Percentiles rank a stretch among this genome's conserved stretches.
Conservation (phyloP, 2,888 invertebrate species). For the Nemoura dubitans region DNA sequence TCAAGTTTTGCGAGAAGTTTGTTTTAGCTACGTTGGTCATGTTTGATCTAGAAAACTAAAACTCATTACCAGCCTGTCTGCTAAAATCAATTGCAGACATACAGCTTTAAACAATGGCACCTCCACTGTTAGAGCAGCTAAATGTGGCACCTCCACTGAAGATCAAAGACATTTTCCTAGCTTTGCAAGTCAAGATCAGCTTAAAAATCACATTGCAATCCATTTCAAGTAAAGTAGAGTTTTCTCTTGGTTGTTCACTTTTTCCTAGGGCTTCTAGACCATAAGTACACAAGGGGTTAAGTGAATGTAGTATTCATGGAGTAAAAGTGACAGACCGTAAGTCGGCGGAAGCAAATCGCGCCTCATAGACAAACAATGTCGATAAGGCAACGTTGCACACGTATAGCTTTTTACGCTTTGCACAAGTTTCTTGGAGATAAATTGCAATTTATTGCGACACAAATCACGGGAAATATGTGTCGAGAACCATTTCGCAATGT, state of each 20-base stretch:
- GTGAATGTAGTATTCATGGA: background rate
- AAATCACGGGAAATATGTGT: slow-evolving; percentile 20
- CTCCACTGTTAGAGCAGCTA: background rate
- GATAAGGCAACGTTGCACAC: background rate
- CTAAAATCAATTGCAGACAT: background rate
- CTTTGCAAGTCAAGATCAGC: background rate
- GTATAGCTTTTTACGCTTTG: background rate
- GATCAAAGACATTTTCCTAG: too few relatives aligned
- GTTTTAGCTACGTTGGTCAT: background rate
- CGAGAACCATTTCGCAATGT: background rate
- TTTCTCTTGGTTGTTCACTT: background rate
- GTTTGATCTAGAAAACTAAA: background rate
- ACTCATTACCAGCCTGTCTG: background rate
- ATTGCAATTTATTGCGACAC: slow-evolving; percentile 18
- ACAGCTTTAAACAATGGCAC: background rate
- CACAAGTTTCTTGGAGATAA: slow-evolving; percentile 14
- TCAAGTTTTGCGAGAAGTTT: background rate
- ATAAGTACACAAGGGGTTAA: slow-evolving; percentile 2
- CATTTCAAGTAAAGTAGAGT: background rate
- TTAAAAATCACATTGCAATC: background rate
- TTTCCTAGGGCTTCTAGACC: background rate
- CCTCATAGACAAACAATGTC: background rate
- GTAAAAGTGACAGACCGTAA: background rate
- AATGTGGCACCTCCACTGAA: background rate
- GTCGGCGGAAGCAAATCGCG: background rate